Percentiles rank a stretch among this genome's conserved stretches.
Conservation (phyloP, 2,797 vertebrate species). For the Gymnoscopelus braueri region DNA sequence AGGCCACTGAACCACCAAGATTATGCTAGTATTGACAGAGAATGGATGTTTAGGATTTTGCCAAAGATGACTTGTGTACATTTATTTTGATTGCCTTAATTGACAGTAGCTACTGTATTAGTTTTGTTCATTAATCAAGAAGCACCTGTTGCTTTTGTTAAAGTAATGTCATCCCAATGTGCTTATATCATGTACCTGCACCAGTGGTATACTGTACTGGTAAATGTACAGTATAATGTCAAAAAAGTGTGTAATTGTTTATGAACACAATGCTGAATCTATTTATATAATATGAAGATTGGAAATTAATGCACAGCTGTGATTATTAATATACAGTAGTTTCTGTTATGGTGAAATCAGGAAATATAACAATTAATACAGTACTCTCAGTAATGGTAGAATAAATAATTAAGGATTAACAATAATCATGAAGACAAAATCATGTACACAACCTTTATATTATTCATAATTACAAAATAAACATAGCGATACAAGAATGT, state of each 20-base stretch:
- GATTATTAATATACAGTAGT: background rate
- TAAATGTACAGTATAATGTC: too few species aligned
- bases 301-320: background rate
- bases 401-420: constrained; percentile 11
- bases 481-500: constrained; percentile 33
- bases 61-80: too few species aligned
- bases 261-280: background rate
- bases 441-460: constrained; percentile 33
- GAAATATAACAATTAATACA: background rate
- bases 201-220: too few species aligned
- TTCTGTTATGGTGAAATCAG: background rate
- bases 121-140: too few species aligned
- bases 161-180: too few species aligned
- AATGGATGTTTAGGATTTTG: too few species aligned
- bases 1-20: too few species aligned
- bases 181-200: too few species aligned
- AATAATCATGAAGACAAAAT: constrained; percentile 23
- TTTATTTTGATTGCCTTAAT: too few species aligned
- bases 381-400: constrained; percentile 5
- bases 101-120: too few species aligned
- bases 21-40: too few species aligned
- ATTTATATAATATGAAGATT: background rate
- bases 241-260: background rate
- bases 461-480: constrained; percentile 57
- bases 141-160: too few species aligned